phyloP scores from a whole-genome alignment of 2,888 invertebrate genomes.

The Lochmaea capreae region DNA sequence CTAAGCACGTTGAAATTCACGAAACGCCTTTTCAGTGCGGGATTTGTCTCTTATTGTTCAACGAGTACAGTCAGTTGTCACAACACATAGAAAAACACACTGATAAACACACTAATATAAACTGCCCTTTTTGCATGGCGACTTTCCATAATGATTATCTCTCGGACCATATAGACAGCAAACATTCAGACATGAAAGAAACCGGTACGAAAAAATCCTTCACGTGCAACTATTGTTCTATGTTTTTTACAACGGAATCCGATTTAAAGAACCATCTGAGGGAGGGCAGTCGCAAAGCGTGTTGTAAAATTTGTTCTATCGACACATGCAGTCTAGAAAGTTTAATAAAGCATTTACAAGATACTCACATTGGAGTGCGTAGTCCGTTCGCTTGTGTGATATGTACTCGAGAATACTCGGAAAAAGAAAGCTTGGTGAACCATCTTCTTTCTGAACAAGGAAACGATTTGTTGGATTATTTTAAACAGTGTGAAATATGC shows the following conservation, averaged over 20 bases:
- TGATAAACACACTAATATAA: background rate
- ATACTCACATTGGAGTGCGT: background rate
- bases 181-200: conserved; percentile 13
- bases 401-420: conserved; percentile 4
- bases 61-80: background rate
- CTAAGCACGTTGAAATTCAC: background rate
- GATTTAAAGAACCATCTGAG: background rate
- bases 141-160: conserved; percentile 4
- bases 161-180: conserved; percentile 1
- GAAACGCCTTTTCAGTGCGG: conserved; percentile 3
- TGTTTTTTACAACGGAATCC: background rate
- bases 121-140: background rate
- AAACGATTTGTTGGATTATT: conserved; percentile 4
- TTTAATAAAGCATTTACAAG: conserved; percentile 5
- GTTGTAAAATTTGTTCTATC: conserved; percentile 12
- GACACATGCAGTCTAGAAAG: background rate
- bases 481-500: conserved; percentile 14
- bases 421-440: background rate
- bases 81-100: background rate
- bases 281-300: background rate
- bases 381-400: conserved; percentile 7
- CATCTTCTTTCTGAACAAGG: conserved; percentile 11
- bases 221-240: background rate
- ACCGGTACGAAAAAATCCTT: conserved; percentile 1
- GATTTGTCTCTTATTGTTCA: background rate